Base-by-base conservation (phyloP, 2,113 vertebrate genomes). In the Elachura formosa region DNA sequence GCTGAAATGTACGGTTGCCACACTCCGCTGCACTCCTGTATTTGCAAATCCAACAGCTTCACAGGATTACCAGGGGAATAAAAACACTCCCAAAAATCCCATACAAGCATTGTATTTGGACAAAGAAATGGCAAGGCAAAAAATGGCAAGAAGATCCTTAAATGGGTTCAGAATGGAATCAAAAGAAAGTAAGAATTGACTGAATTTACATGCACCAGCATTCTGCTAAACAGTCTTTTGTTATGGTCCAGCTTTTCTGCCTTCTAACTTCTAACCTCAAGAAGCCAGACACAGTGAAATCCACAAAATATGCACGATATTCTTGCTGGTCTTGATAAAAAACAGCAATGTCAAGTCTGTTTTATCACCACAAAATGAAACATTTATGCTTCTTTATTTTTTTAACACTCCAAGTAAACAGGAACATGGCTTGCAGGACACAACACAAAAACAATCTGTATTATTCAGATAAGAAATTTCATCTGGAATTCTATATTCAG, bases 341-440 rank as follows among this genome's bases (percentile, higher is more conserved):
- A 82, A n/a, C 15, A 72, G 26, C 20, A 85, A 59, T 21, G 34
- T 5, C 11, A 58, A 51, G 26, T 51, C 22, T 75, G 15, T 6
- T 19, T 4, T 48, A 81, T 16, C 14, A 28, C 25, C 10, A 29
- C n/a, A 87, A 88, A 88, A 73, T n/a, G 2, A 74, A 82, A 84
- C 1, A 72, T 31, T 19, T 51, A 19, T 36, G 18, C 0, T 1
- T 40, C 2, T 1, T 23, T 74, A 31, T 24, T 68, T 10, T 36
- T 20, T 14, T 4, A 51, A 17, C 5, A 72, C 10, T 51, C 17
- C 45, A 31, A 2, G 2, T 68, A 52, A 90, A 73, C 10, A 80
- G 25, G 14, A 87, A 52, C 8, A 31, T 2, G 38, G 36, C 5
- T 63, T 56, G 9, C 36, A 83, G 25, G 4, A 79, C 40, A 76